A percentile compares a stretch with the other conserved stretches of the same genome.
phyloP scores from a whole-genome alignment of 2,797 vertebrate species.

The Eidolon dupreanum region DNA sequence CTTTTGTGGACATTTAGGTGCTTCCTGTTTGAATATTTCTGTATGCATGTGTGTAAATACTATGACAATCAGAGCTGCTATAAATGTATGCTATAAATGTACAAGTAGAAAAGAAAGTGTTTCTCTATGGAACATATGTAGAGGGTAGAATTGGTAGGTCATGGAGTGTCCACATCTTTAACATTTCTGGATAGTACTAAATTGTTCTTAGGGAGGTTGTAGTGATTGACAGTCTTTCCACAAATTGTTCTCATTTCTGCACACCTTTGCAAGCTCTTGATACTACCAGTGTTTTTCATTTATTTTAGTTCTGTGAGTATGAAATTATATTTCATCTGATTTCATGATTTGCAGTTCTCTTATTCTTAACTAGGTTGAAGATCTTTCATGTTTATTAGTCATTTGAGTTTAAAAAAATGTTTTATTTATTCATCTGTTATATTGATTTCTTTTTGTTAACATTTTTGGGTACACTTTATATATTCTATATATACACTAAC shows the following conservation, averaged over 20 bases:
- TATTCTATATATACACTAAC: background rate
- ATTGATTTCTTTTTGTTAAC: background rate
- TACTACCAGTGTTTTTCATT: background rate
- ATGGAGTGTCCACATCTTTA: background rate
- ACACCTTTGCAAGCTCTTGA: background rate
- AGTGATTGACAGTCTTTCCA: background rate
- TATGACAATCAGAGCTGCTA: background rate
- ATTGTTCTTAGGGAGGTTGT: background rate
- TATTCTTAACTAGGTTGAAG: background rate
- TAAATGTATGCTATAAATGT: background rate
- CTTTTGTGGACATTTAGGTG: background rate
- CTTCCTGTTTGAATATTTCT: background rate
- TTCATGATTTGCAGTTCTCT: background rate
- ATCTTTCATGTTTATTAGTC: background rate
- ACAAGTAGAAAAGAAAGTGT: background rate
- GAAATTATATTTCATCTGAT: background rate
- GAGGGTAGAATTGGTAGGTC: background rate
- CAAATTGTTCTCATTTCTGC: background rate
- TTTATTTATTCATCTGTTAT: background rate
- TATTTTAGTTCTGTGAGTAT: background rate
- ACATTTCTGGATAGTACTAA: background rate
- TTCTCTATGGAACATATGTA: background rate
- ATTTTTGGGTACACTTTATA: background rate
- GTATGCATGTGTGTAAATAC: rapidly evolving
- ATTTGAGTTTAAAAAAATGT: background rate